Percentiles rank a stretch among this genome's conserved stretches.
Evolutionary conservation across 1,140 invertebrate species (phyloP).

Genomic region (Piezodorus guildinii): DNA sequence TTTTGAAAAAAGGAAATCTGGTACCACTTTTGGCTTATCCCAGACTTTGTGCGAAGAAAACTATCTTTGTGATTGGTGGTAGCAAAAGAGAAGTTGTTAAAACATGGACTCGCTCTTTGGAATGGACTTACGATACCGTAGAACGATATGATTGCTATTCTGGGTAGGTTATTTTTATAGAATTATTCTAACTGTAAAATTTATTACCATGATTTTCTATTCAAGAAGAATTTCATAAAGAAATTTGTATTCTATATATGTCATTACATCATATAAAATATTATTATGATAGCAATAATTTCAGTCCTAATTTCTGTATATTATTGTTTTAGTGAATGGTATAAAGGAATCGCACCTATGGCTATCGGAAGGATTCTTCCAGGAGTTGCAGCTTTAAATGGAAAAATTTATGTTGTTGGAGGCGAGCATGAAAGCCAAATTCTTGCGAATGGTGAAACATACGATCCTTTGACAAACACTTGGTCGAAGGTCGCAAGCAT

Average conservation of each 20-base stretch:
- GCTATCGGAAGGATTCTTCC: slow-evolving; percentile 77
- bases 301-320: neutral
- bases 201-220: too few species aligned
- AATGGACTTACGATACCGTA: slow-evolving; percentile 65
- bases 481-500: slow-evolving; percentile 36
- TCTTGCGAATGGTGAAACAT: slow-evolving; percentile 79
- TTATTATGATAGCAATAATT: neutral
- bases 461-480: slow-evolving; percentile 59
- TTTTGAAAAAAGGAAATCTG: slow-evolving; percentile 60
- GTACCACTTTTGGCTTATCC: slow-evolving; percentile 65
- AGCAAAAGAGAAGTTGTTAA: slow-evolving; percentile 66
- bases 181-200: neutral
- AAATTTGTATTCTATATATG: too few species aligned
- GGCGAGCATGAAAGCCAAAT: slow-evolving; percentile 85
- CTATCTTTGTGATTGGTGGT: slow-evolving; percentile 83
- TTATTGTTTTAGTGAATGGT: slow-evolving; percentile 57
- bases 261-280: neutral
- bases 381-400: slow-evolving; percentile 76
- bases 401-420: slow-evolving; percentile 81
- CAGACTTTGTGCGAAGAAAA: slow-evolving; percentile 68
- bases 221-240: too few species aligned
- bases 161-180: slow-evolving; percentile 39
- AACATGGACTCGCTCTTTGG: slow-evolving; percentile 46
- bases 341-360: slow-evolving; percentile 60
- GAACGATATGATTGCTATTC: slow-evolving; percentile 69